Base-by-base conservation (phyloP, 2,797 vertebrate species). In the Rhincodon typus region DNA sequence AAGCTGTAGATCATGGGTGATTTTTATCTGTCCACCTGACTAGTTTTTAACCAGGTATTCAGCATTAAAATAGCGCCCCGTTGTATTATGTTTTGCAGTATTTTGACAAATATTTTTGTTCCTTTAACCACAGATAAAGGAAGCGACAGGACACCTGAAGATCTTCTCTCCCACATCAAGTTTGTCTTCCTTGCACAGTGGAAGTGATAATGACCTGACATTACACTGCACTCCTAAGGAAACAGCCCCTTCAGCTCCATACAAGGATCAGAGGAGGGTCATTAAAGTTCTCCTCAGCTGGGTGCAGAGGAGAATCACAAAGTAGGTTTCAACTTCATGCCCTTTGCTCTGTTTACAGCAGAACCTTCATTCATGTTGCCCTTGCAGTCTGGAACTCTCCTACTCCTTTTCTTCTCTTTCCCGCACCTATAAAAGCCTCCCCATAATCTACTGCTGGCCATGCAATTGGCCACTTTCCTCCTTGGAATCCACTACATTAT, bases 221-320 rank as follows among this genome's bases (percentile, higher is more conserved):
- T 99, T 98, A 94, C 97, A 97, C 96, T 98, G 98, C 98, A 0
- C 98, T 98, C 0, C 98, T 0, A 97, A 98, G 0, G 98, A 99
- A 96, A 97, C 97, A 95, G 98, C 96, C 57, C 94, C 97, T 95
- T 97, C 97, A 0, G 94, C 97, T 13, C 97, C 98, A 0, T 97
- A 98, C 96, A 98, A 98, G 96, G 99, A 99, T 96, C 98, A 99
- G 96, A 97, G 98, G 96, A 99, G 97, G 96, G 98, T 98, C 96
- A 99, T 99, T 97, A 98, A 98, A 97, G 98, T 98, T 50, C 98
- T 99, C 96, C 97, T 99, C 96, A 97, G 98, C 1, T 99, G 99
- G 99, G 98, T 99, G 79, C 99, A 99, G 97, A 98, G 98, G 96
- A 98, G 98, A 96, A 99, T 99, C 0, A 98, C 98, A 97, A 99